Evolutionary conservation across 2,888 invertebrate species (phyloP), one percentile per base, ranked within the genome.

Genomic region (Hirudinaria manillensis): DNA sequence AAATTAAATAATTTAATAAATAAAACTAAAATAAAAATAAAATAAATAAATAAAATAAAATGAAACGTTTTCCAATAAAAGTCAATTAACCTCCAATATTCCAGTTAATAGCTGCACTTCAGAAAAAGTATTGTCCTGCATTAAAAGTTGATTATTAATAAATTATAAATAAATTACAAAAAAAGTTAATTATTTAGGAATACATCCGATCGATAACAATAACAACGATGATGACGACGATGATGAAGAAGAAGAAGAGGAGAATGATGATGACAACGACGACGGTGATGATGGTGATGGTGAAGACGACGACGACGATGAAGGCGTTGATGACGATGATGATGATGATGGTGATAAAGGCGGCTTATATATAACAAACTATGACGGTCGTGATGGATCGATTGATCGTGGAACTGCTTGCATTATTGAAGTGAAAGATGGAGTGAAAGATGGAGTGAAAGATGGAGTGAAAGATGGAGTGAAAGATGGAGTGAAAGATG

Each of bases 301-400:
- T 38, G 45, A 70, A 45, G 36, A 45, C 36, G 71, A 70, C 34
- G 71, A 70, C 21, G 45, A 70, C 19, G 36, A 38, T 21, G 71
- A 70, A 45, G 71, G 36, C 51, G 71, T 45, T 27, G 71, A 70
- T 38, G 71, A 70, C 45, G 71, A 70, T 38, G 71, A 70, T 36
- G 71, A 70, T 38, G 71, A 70, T 45, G 71, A 70, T 27, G 71
- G 36, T 38, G 71, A 70, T 38, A 38, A 70, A 7, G 71, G 21
- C 51, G 71, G 34, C 4, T 4, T 3, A 19, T n/a, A 67, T 67
- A 16, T 24, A 3, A 29, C 10, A 27, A 6, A 61, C 61, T 27
- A 38, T 68, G 68, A 68, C 10, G 68, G 29, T 7, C 27, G 2
- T 61, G 73, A 45, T 29, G 56, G 55, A 45, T 45, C 16, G 45